Evolutionary conservation across 1,140 invertebrate genomes (phyloP).

Genomic region (Drosophila sp.): DNA sequence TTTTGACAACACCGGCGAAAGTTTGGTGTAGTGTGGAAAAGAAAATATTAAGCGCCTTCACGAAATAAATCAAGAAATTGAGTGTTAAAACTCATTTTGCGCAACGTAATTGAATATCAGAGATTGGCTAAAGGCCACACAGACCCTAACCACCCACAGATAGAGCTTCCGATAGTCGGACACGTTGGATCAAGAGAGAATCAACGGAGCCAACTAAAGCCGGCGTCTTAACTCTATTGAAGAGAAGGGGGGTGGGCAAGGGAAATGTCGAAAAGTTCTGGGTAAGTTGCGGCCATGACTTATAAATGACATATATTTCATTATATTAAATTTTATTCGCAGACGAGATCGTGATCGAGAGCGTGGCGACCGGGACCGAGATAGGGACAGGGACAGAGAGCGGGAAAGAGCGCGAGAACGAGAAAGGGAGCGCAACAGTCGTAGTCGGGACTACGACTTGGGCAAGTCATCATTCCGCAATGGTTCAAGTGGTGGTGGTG

Average conservation of each 20-base stretch:
- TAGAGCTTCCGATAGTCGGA: too few species aligned
- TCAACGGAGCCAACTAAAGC: background rate
- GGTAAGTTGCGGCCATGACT: slow-evolving; percentile 31
- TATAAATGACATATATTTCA: background rate
- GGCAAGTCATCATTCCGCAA: slow-evolving; percentile 56
- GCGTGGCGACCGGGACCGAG: slow-evolving; percentile 55
- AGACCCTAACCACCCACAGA: background rate
- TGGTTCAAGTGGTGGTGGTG: slow-evolving; percentile 28
- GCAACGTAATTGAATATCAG: background rate
- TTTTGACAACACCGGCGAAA: background rate
- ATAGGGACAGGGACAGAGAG: slow-evolving; percentile 46
- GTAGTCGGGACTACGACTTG: slow-evolving; percentile 58
- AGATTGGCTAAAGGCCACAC: background rate
- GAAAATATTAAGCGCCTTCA: background rate
- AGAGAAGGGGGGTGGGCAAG: background rate
- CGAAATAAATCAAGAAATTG: background rate
- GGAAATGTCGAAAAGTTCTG: slow-evolving; percentile 49
- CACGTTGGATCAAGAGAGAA: background rate
- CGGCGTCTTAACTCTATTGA: slow-evolving; percentile 2
- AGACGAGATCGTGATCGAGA: slow-evolving; percentile 44
- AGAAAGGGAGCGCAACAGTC: slow-evolving; percentile 49
- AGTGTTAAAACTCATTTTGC: background rate
- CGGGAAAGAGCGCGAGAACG: slow-evolving; percentile 49
- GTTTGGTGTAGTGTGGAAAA: slow-evolving; percentile 7
- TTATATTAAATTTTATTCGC: background rate